Percentiles rank a stretch among this genome's conserved stretches.
Evolutionary conservation across 2,888 invertebrate species (phyloP).

Genomic region (Torymus tubicola): DNA sequence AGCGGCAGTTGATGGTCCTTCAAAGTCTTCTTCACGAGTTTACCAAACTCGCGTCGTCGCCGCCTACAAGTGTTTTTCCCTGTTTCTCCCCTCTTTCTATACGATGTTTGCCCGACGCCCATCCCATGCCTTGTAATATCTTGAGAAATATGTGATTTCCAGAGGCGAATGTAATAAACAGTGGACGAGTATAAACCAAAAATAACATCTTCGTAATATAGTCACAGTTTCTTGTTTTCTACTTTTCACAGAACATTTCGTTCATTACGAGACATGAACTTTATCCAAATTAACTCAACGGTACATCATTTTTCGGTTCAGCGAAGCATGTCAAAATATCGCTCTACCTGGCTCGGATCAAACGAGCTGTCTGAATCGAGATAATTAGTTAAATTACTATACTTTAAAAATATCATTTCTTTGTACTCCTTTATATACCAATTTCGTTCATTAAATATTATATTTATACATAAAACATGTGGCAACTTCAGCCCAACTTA

Average conservation of each 20-base stretch:
- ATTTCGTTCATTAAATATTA: no score
- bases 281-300: no score
- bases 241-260: no score
- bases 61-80: slow-evolving; percentile 31
- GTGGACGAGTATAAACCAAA: no score
- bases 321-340: slow-evolving; percentile 18
- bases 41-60: slow-evolving; percentile 51
- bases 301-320: slow-evolving; percentile 37
- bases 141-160: background rate
- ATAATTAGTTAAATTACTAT: slow-evolving; percentile 18
- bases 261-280: no score
- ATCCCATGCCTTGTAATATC: background rate
- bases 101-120: background rate
- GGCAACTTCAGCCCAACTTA: no score
- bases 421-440: background rate
- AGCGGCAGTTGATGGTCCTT: slow-evolving; percentile 47
- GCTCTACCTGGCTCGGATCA: background rate
- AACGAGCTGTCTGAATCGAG: background rate
- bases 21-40: slow-evolving; percentile 51
- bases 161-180: no score
- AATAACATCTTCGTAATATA: no score
- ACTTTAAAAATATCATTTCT: background rate
- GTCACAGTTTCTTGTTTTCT: no score
- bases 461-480: no score
- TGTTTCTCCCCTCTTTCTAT: background rate